These are phyloP conservation scores for Rhizomys pruinosus DNA, from an alignment of 2,113 vertebrate species.

Conservation along the genomic window DNA sequence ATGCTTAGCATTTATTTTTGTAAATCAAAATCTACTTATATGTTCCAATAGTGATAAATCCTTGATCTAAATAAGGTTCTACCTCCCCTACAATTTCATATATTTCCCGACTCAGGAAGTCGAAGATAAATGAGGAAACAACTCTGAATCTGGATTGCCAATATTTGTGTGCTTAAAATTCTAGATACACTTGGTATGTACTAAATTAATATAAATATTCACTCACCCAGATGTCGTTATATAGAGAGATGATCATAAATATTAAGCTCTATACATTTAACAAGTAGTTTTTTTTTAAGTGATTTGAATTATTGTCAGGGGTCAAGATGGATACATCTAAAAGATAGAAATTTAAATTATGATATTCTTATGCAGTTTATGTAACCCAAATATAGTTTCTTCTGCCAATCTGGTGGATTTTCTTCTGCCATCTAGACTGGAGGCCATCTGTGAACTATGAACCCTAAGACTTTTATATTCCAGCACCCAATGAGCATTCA, in stretches of 20 bases:
- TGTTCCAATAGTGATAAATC: background rate
- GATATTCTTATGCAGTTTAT: background rate
- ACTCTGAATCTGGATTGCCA: background rate
- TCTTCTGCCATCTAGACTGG: constrained; percentile 46
- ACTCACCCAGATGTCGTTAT: background rate
- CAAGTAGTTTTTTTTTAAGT: background rate
- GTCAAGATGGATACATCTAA: background rate
- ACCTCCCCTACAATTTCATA: background rate
- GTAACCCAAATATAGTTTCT: constrained; percentile 13
- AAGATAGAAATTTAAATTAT: background rate
- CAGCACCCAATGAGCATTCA: constrained; percentile 52
- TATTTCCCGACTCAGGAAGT: background rate
- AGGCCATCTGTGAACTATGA: constrained; percentile 59
- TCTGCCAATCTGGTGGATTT: background rate
- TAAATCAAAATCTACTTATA: background rate
- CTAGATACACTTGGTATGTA: background rate
- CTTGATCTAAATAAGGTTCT: background rate
- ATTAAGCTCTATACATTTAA: background rate
- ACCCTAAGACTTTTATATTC: constrained; percentile 29
- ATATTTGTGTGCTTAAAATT: background rate
- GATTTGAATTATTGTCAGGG: background rate
- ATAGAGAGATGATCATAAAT: too few relatives aligned
- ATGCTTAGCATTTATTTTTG: background rate
- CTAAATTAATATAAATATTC: background rate
- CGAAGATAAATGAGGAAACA: background rate